Evolutionary conservation across 2,888 invertebrate genomes (phyloP).

Genomic region (Griposia aprilina): DNA sequence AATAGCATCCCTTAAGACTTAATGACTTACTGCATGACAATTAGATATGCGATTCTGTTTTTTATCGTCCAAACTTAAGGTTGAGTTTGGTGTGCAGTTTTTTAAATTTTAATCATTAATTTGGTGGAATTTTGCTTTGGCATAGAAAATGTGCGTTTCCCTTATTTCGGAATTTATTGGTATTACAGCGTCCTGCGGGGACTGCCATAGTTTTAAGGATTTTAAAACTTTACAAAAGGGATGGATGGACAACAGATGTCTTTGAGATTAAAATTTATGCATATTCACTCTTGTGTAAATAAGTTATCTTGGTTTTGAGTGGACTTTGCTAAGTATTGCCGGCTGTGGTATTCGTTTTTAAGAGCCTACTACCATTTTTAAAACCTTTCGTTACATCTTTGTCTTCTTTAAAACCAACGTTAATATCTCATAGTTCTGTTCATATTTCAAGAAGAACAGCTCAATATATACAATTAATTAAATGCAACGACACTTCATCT

Average conservation of each 20-base stretch:
- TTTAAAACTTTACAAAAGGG: constrained; percentile 67
- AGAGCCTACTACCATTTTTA: not conserved
- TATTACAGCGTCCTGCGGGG: constrained; percentile 72
- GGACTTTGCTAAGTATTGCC: constrained; percentile 32
- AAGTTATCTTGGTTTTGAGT: constrained; percentile 43
- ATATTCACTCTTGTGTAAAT: constrained; percentile 55
- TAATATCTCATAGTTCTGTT: not conserved
- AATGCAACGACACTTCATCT: constrained; percentile 28
- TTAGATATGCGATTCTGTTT: constrained; percentile 74
- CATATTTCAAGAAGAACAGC: not conserved
- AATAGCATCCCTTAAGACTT: constrained; percentile 86
- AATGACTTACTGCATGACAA: constrained; percentile 82
- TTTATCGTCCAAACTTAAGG: constrained; percentile 68
- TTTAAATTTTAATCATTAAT: constrained; percentile 74
- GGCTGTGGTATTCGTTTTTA: constrained; percentile 10
- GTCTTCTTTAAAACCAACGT: not conserved
- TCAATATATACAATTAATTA: constrained; percentile 26
- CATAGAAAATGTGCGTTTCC: constrained; percentile 87
- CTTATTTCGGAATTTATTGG: constrained; percentile 87
- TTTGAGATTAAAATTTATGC: constrained; percentile 61
- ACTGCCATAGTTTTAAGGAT: constrained; percentile 69
- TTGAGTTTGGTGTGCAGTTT: constrained; percentile 69
- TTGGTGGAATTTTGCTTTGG: constrained; percentile 85
- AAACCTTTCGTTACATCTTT: not conserved
- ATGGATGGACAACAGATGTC: constrained; percentile 72